Evolutionary conservation across 2,113 vertebrate genomes (phyloP).

Genomic region (Serilophus lunatus): DNA sequence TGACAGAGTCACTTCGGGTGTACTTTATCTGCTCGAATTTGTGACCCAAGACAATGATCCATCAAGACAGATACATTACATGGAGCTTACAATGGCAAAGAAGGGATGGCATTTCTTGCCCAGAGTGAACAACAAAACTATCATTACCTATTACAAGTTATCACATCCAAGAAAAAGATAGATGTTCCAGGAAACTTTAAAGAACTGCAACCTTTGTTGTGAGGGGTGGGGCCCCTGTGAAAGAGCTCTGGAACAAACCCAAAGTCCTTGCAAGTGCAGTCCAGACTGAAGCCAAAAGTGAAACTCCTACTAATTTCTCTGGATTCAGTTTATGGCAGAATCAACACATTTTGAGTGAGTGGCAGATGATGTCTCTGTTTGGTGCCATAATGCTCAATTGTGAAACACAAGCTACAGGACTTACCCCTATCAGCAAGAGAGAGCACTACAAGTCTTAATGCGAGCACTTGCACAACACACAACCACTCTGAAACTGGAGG

Average conservation of each 20-base stretch:
- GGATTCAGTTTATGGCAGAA: background rate
- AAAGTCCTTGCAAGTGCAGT: background rate
- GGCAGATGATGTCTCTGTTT: background rate
- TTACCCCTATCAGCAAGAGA: background rate
- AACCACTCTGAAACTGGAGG: background rate
- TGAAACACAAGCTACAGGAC: background rate
- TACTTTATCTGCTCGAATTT: background rate
- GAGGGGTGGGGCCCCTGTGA: background rate
- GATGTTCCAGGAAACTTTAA: background rate
- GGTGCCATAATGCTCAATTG: background rate
- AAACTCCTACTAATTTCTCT: background rate
- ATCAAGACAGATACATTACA: background rate
- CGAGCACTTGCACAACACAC: rapidly evolving
- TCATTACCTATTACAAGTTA: background rate
- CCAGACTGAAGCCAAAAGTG: background rate
- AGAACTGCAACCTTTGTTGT: background rate
- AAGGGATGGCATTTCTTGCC: background rate
- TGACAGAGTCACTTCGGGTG: background rate
- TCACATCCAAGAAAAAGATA: background rate
- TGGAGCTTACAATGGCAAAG: background rate
- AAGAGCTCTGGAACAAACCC: background rate
- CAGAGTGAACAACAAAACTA: background rate
- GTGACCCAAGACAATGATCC: background rate
- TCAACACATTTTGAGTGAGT: background rate
- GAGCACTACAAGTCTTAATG: background rate